phyloP scores from a whole-genome alignment of 1,140 invertebrate species.

The Pseudomyrmex dendroicus region DNA sequence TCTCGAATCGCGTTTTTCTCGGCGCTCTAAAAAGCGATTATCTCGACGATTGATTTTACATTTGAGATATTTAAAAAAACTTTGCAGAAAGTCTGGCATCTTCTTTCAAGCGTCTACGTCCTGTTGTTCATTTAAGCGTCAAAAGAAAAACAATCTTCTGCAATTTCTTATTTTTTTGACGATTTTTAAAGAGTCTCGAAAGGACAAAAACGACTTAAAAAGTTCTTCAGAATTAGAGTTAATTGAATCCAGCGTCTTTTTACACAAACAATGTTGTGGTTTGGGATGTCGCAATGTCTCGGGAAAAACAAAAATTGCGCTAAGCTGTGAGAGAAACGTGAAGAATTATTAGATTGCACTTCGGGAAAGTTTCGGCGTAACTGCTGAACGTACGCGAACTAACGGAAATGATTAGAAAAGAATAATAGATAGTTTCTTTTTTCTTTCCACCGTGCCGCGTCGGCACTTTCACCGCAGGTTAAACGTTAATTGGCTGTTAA shows the following conservation, averaged over 20 bases:
- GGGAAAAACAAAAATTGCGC: slow-evolving; percentile 36
- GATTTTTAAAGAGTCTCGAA: no score
- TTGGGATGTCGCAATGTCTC: background rate
- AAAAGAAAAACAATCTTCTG: no score
- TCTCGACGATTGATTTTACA: background rate
- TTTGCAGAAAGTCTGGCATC: background rate
- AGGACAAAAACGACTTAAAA: no score
- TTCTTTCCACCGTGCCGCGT: slow-evolving; percentile 10
- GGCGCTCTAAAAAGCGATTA: no score
- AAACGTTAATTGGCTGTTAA: slow-evolving; percentile 63
- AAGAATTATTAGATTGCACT: slow-evolving; percentile 53
- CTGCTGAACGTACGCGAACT: slow-evolving; percentile 39
- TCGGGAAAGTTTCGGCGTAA: slow-evolving; percentile 53
- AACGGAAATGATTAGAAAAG: slow-evolving; percentile 45
- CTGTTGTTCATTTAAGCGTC: no score
- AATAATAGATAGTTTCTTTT: slow-evolving; percentile 58
- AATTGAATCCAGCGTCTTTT: background rate
- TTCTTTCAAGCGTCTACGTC: no score
- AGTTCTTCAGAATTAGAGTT: no score
- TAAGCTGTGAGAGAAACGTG: slow-evolving; percentile 39
- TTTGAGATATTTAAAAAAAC: background rate
- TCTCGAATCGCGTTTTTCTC: no score
- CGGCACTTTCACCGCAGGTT: slow-evolving; percentile 53
- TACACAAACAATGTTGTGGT: background rate
- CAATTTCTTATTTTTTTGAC: no score